Conservation (phyloP, 1,140 invertebrate species). For the Trichomalopsis sarcophagae region DNA sequence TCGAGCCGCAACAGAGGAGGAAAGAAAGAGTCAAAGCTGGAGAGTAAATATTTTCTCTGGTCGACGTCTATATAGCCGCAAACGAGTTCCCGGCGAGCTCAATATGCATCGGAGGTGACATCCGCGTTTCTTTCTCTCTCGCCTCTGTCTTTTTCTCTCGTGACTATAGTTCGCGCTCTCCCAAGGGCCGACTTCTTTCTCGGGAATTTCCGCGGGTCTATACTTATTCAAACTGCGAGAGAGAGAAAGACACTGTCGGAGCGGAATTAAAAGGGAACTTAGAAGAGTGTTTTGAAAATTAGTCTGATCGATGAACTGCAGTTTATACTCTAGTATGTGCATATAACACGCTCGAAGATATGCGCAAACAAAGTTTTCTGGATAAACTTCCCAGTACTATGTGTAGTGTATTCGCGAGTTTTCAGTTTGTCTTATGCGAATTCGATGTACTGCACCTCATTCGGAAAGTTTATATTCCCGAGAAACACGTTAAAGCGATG, state of each 20-base stretch:
- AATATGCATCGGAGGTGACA: neutral
- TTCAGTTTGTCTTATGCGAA: neutral
- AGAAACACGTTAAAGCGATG: neutral
- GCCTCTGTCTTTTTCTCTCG: no score
- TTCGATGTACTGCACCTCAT: neutral
- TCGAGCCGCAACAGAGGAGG: neutral
- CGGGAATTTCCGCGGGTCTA: neutral
- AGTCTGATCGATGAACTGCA: neutral
- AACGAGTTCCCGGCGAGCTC: neutral
- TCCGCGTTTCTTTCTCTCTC: no score
- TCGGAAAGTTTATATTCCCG: neutral
- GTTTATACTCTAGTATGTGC: neutral
- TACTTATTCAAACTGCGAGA: no score
- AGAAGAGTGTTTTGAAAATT: neutral
- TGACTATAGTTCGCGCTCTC: neutral
- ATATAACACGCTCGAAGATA: neutral
- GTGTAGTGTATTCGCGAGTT: neutral
- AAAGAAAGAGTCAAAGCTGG: neutral
- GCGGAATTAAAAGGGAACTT: neutral
- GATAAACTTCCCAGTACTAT: neutral
- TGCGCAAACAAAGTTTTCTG: neutral
- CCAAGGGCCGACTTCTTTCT: neutral
- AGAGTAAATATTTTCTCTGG: constrained; percentile 6
- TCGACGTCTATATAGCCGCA: neutral
- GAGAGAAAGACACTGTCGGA: neutral